Percentiles rank a stretch among this genome's conserved stretches.
Evolutionary conservation across 2,113 vertebrate species (phyloP).

Genomic region (Rhabdomys dilectus): DNA sequence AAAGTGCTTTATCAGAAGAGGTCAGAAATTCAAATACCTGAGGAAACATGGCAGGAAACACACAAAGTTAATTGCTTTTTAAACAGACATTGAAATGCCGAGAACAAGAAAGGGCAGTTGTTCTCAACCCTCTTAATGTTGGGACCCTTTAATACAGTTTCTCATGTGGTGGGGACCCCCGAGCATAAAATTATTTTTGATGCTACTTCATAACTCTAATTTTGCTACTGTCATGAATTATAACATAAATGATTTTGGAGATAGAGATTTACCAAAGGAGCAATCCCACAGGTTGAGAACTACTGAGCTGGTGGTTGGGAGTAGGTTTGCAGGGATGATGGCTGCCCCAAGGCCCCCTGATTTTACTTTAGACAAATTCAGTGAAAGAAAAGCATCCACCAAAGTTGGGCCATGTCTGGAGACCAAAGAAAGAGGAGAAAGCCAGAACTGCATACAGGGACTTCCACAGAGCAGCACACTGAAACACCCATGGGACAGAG

Average conservation of each 20-base stretch:
- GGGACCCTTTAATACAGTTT: neutral
- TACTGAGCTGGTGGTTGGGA: neutral
- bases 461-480: neutral
- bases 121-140: neutral
- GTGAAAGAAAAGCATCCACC: neutral
- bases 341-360: neutral
- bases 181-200: neutral
- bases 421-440: neutral
- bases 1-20: conserved; percentile 37
- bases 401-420: neutral
- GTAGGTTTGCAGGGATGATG: neutral
- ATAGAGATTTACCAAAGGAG: neutral
- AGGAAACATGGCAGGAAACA: neutral
- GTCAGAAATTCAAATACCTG: conserved; percentile 31
- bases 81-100: neutral
- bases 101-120: neutral
- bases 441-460: neutral
- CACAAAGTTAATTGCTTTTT: neutral
- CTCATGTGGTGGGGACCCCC: neutral
- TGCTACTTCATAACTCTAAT: neutral
- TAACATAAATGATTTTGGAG: neutral
- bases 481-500: neutral
- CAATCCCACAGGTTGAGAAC: neutral
- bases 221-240: neutral
- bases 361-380: neutral